Base-by-base conservation (phyloP, 2,888 invertebrate genomes). In the Hetaerina titia region DNA sequence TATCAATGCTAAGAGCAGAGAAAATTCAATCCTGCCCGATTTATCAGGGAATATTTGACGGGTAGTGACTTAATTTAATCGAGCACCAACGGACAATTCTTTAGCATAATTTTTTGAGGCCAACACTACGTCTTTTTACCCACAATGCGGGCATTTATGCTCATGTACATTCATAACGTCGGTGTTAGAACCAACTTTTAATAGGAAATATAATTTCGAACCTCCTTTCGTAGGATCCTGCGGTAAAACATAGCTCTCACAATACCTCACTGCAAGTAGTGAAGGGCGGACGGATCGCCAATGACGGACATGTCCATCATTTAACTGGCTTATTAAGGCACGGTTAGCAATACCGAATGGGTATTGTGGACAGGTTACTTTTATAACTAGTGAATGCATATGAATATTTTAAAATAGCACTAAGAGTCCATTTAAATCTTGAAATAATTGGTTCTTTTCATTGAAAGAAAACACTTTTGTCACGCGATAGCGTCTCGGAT, bases 401-500 rank as follows among this genome's bases (percentile, higher is more conserved):
- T 31, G 7, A 81, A 81, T 81, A 81, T 81, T 31, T 0, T 13
- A 31, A 9, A 81, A 31, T 81, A 31, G 13, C 31, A 31, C 81
- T n/a, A 25, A 81, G 5, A n/a, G 13, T 81, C 81, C 25, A 31
- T 31, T 25, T 81, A 11, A 81, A 81, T 81, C 81, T 81, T 15
- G 81, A 81, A 81, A 81, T 81, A 81, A 81, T 81, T 81, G n/a
- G 11, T 15, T 22, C 4, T 69, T n/a, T 9, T 69, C n/a, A 69
- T 15, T 31, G 4, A 8, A 81, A 81, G 31, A 25, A 31, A 81
- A 81, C 81, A 81, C 9, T 31, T 81, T 15, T 0, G 81, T 81
- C 81, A 81, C 81, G 81, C 81, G 81, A 81, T 81, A n/a, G 81
- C 22, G 25, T 22, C 81, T 22, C 81, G 81, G 31, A 81, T 81